A percentile compares a stretch with the other conserved stretches of the same genome.
Evolutionary conservation across 2,113 vertebrate genomes (phyloP).

Genomic region (Oryzias celebensis): DNA sequence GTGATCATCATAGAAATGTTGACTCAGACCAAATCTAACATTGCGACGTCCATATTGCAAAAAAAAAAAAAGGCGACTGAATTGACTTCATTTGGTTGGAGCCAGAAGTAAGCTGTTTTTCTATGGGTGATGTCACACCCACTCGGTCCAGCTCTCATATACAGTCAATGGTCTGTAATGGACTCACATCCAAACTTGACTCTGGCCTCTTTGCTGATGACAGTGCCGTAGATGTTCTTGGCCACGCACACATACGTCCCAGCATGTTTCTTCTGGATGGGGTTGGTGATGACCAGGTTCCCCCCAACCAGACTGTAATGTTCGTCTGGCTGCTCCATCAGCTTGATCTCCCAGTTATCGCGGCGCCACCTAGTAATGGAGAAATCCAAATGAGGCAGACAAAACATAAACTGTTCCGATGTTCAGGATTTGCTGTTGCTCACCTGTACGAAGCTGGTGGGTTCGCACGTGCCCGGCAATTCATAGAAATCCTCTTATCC

Average conservation of each 20-base stretch:
- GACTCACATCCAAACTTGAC: slow-evolving; percentile 95
- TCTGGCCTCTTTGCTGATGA: slow-evolving; percentile 91
- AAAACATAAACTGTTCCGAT: neutral
- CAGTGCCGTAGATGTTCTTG: slow-evolving; percentile 87
- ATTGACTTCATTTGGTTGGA: too few species aligned
- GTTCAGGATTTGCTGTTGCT: neutral
- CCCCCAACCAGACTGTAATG: slow-evolving; percentile 94
- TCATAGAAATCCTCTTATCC: slow-evolving; percentile 92
- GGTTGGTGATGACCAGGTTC: slow-evolving; percentile 93
- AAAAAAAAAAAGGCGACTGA: too few species aligned
- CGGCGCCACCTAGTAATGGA: slow-evolving; percentile 84
- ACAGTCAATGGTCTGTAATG: neutral
- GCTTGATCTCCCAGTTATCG: slow-evolving; percentile 93
- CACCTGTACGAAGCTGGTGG: slow-evolving; percentile 91
- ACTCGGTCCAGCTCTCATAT: too few species aligned
- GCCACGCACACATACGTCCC: slow-evolving; percentile 92
- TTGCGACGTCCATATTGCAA: too few species aligned
- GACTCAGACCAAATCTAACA: too few species aligned
- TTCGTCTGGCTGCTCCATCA: slow-evolving; percentile 85
- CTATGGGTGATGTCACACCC: too few species aligned
- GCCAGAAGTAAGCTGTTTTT: too few species aligned
- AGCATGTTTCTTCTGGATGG: slow-evolving; percentile 86
- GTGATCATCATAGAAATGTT: too few species aligned
- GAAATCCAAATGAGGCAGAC: too few species aligned
- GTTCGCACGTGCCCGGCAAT: slow-evolving; percentile 91